Percentiles rank a stretch among this genome's conserved stretches.
Conservation (phyloP, 2,113 vertebrate species). For the Podarcis muralis region DNA sequence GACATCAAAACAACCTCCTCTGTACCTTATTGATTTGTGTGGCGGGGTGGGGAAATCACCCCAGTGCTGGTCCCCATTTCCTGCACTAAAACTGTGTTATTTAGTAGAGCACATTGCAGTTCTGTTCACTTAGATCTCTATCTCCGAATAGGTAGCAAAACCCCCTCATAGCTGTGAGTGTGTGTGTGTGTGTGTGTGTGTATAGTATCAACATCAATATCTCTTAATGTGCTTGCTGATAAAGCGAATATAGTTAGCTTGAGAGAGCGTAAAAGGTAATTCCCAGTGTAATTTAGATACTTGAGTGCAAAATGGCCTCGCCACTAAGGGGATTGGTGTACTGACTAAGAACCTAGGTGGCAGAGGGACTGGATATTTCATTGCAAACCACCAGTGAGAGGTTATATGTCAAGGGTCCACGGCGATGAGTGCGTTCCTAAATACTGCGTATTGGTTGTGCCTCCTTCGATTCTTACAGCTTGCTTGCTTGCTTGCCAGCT, state of each 20-base stretch:
- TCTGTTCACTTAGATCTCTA: constrained; percentile 21
- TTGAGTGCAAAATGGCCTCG: constrained; percentile 36
- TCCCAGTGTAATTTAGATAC: constrained; percentile 24
- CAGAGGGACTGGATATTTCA: constrained; percentile 23
- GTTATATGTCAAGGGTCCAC: neutral
- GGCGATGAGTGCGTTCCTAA: no score
- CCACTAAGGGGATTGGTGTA: constrained; percentile 15
- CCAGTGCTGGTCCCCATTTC: constrained; percentile 12
- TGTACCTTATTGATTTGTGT: neutral
- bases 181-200: neutral
- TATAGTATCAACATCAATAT: constrained; percentile 31
- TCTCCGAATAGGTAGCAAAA: constrained; percentile 49
- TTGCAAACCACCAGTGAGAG: neutral
- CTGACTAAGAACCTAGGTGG: neutral
- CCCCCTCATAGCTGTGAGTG: constrained; percentile 34
- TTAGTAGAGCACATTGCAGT: constrained; percentile 29
- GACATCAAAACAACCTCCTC: neutral
- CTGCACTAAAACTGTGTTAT: constrained; percentile 41
- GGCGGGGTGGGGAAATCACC: constrained; percentile 8
- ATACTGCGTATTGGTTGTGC: neutral
- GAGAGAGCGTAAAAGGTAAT: constrained; percentile 15
- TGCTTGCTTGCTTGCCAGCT: neutral
- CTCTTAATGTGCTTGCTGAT: constrained; percentile 28
- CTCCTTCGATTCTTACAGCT: neutral
- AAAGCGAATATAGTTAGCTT: constrained; percentile 28